These are phyloP conservation scores for Tarsius wallacei DNA, from an alignment of 2,797 vertebrate genomes.

Conservation along the genomic window DNA sequence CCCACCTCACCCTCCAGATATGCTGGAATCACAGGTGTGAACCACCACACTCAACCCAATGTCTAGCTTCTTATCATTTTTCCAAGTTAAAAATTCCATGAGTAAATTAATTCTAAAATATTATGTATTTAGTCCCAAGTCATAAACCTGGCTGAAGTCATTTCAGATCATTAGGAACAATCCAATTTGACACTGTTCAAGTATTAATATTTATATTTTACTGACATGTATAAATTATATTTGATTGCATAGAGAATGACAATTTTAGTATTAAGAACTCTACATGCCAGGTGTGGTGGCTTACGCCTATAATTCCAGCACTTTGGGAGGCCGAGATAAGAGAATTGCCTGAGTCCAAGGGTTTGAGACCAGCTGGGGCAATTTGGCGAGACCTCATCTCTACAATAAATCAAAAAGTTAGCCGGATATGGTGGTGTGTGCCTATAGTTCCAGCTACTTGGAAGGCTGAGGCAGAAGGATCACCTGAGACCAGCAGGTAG, in stretches of 20 bases:
- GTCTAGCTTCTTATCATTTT: slow-evolving; percentile 14
- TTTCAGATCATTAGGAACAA: slow-evolving; percentile 62
- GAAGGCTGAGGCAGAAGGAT: too few species aligned
- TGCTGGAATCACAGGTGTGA: too few species aligned
- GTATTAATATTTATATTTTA: slow-evolving; percentile 56
- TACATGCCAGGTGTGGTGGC: not conserved
- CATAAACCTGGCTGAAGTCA: slow-evolving; percentile 34
- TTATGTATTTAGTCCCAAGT: not conserved
- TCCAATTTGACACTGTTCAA: not conserved
- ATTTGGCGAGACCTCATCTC: too few species aligned
- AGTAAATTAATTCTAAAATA: slow-evolving; percentile 68
- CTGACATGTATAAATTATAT: not conserved
- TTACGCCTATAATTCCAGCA: too few species aligned
- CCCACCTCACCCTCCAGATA: too few species aligned
- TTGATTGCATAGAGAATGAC: slow-evolving; percentile 3
- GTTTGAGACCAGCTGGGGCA: too few species aligned
- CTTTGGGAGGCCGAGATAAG: too few species aligned
- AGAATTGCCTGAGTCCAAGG: too few species aligned
- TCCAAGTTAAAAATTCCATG: slow-evolving; percentile 54
- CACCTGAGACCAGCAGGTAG: too few species aligned
- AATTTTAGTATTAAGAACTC: not conserved
- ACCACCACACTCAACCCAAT: not conserved
- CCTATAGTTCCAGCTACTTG: too few species aligned
- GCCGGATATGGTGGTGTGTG: too few species aligned
- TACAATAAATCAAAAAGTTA: too few species aligned